These are phyloP conservation scores for Hydractinia echinata DNA, from an alignment of 30 jellyfish, hydroid and myxozoan species.

Conservation along the genomic window DNA sequence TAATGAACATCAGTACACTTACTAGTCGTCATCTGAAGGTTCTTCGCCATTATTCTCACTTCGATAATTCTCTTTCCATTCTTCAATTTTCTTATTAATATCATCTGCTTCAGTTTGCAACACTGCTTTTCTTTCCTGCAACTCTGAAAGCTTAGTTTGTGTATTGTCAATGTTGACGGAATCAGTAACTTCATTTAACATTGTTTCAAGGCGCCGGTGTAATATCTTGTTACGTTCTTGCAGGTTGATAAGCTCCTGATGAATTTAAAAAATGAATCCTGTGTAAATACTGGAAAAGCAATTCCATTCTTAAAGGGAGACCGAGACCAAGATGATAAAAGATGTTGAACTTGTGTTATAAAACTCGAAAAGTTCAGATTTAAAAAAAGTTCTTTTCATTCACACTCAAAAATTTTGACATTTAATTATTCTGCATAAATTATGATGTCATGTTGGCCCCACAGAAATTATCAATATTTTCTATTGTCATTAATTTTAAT, in stretches of 20 bases:
- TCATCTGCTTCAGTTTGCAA: slow-evolving; percentile 43
- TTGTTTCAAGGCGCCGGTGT: slow-evolving; percentile 15
- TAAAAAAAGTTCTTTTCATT: too few relatives aligned
- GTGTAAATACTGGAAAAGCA: too few relatives aligned
- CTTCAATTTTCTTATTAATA: slow-evolving; percentile 41
- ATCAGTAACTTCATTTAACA: slow-evolving; percentile 21
- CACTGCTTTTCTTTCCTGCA: slow-evolving; percentile 32
- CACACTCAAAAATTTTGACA: too few relatives aligned
- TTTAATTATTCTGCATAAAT: too few relatives aligned
- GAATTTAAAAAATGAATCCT: neutral
- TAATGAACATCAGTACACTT: neutral
- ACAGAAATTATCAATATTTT: too few relatives aligned
- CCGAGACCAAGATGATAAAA: too few relatives aligned
- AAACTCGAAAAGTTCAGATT: too few relatives aligned
- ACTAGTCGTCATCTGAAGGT: slow-evolving; percentile 80
- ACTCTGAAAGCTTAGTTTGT: slow-evolving; percentile 1
- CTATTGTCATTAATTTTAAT: too few relatives aligned
- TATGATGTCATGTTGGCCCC: too few relatives aligned
- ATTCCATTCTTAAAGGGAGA: too few relatives aligned
- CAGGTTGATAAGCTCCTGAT: neutral
- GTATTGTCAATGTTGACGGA: slow-evolving; percentile 8
- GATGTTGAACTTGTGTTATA: too few relatives aligned
- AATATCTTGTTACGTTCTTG: slow-evolving; percentile 27
- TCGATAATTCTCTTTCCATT: slow-evolving; percentile 52
- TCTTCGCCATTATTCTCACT: slow-evolving; percentile 57